These are phyloP conservation scores for Protaetia brevitarsis DNA, from an alignment of 1,140 invertebrate species.

Conservation along the genomic window DNA sequence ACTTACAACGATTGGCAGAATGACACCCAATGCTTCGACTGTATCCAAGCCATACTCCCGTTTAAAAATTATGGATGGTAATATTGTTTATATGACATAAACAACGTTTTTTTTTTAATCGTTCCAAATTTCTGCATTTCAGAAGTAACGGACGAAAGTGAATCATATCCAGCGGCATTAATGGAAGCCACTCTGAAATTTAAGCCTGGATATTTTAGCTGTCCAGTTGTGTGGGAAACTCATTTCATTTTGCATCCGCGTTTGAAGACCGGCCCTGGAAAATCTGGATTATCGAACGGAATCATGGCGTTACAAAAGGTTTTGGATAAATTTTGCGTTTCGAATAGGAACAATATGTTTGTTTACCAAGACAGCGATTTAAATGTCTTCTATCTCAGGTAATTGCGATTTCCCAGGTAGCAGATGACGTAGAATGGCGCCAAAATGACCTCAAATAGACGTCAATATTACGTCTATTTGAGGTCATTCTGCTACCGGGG, in stretches of 20 bases:
- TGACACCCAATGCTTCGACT: conserved; percentile 28
- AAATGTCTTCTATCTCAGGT: conserved; percentile 69
- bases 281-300: conserved; percentile 59
- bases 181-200: conserved; percentile 55
- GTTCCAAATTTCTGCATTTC: conserved; percentile 19
- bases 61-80: conserved; percentile 43
- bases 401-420: neutral
- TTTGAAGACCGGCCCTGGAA: conserved; percentile 63
- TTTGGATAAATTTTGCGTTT: conserved; percentile 70
- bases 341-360: conserved; percentile 79
- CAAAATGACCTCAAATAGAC: no score
- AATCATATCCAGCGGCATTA: conserved; percentile 40
- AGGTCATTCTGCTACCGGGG: no score
- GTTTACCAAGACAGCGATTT: conserved; percentile 67
- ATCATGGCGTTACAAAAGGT: conserved; percentile 65
- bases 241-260: conserved; percentile 70
- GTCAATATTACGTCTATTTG: no score
- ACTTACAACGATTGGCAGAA: conserved; percentile 34
- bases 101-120: conserved; percentile 24
- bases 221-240: conserved; percentile 70
- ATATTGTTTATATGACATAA: neutral
- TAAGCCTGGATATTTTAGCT: conserved; percentile 67
- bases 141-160: conserved; percentile 40
- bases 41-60: conserved; percentile 33
- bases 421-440: no score